A percentile compares a stretch with the other conserved stretches of the same genome.
phyloP scores from a whole-genome alignment of 2,797 vertebrate species.

The Mormyrus hasselquistii region DNA sequence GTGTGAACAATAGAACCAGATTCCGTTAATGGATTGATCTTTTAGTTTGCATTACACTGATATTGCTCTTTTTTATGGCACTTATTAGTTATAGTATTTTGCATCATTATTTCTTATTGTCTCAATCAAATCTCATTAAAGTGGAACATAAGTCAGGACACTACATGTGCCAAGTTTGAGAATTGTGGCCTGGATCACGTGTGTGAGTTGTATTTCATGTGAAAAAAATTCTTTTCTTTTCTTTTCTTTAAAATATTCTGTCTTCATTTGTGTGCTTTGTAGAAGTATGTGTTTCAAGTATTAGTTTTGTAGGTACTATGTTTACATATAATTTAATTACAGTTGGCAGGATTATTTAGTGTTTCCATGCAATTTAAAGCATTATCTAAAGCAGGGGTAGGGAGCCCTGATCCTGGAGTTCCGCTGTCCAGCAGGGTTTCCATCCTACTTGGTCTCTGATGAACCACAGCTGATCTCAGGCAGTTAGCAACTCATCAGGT shows the following conservation, averaged over 20 bases:
- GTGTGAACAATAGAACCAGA: neutral
- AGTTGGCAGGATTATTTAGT: neutral
- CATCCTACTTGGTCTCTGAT: neutral
- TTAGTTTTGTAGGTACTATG: neutral
- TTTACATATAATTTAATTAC: neutral
- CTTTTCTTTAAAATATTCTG: neutral
- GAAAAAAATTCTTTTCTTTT: neutral
- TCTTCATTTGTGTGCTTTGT: neutral
- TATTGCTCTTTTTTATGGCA: neutral
- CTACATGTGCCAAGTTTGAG: neutral
- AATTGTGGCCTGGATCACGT: neutral
- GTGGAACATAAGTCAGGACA: neutral
- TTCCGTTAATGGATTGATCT: neutral
- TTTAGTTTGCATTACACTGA: neutral
- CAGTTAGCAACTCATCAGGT: neutral
- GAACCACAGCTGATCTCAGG: neutral
- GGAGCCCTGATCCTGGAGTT: neutral
- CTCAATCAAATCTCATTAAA: neutral
- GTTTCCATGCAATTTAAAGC: neutral
- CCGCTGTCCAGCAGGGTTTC: neutral
- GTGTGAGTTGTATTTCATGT: neutral
- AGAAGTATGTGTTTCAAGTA: neutral
- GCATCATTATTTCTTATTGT: neutral
- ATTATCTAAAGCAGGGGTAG: neutral
- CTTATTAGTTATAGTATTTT: neutral